Evolutionary conservation across 2,888 invertebrate genomes (phyloP).

Genomic region (Dermolepida albohirtum): DNA sequence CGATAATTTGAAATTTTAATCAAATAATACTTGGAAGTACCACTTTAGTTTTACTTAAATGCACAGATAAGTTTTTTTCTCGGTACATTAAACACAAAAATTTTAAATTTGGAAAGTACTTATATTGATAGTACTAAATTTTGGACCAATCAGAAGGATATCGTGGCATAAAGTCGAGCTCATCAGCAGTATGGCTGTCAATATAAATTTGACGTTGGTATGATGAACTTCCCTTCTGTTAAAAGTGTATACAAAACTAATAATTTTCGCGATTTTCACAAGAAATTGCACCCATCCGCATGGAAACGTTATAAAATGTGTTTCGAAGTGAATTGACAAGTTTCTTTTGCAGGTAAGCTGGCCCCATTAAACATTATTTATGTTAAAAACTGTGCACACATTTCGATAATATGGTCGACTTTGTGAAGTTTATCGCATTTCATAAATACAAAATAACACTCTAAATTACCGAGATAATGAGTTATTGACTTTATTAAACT

Average conservation of each 20-base stretch:
- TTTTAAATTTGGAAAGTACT: slow-evolving; percentile 26
- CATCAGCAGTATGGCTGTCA: slow-evolving; percentile 94
- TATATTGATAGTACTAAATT: slow-evolving; percentile 35
- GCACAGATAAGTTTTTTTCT: background rate
- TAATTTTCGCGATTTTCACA: slow-evolving; percentile 56
- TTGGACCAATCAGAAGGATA: slow-evolving; percentile 75
- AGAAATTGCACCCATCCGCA: slow-evolving; percentile 54
- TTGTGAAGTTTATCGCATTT: slow-evolving; percentile 14
- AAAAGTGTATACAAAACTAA: slow-evolving; percentile 62
- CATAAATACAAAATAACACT: slow-evolving; percentile 22
- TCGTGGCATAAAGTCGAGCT: slow-evolving; percentile 85
- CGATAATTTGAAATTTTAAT: background rate
- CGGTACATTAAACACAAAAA: background rate
- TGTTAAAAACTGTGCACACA: slow-evolving; percentile 26
- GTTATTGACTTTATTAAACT: no score
- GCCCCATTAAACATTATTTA: slow-evolving; percentile 25
- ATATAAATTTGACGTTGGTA: slow-evolving; percentile 95
- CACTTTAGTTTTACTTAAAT: background rate
- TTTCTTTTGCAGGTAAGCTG: slow-evolving; percentile 52
- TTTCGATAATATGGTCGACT: slow-evolving; percentile 30
- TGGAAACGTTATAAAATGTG: slow-evolving; percentile 61
- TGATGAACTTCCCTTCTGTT: slow-evolving; percentile 87
- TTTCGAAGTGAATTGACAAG: slow-evolving; percentile 52
- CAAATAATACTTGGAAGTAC: background rate
- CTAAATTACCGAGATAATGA: no score